A percentile compares a stretch with the other conserved stretches of the same genome.
phyloP scores from a whole-genome alignment of 1,140 invertebrate species.

The Megathymus violae region DNA sequence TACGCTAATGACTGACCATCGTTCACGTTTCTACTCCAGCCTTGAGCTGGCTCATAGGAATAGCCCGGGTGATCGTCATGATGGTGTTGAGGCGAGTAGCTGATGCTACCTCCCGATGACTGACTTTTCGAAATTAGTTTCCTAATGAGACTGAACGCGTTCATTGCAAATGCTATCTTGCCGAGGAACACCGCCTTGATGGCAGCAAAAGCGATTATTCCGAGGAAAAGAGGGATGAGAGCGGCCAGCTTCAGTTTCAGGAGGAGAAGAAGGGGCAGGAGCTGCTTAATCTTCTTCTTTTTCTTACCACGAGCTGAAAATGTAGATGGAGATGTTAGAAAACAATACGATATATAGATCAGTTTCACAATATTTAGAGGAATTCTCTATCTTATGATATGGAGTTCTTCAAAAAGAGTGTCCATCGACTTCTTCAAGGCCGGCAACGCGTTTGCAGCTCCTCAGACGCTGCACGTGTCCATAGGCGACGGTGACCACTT shows the following conservation, averaged over 20 bases:
- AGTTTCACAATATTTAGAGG: no score
- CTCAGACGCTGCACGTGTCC: no score
- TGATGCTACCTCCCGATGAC: slow-evolving; percentile 44
- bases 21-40: slow-evolving; percentile 84
- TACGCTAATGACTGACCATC: slow-evolving; percentile 87
- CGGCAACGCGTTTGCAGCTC: no score
- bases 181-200: slow-evolving; percentile 92
- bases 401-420: no score
- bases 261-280: slow-evolving; percentile 89
- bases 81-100: slow-evolving; percentile 54
- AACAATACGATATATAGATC: no score
- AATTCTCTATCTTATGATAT: no score
- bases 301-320: slow-evolving; percentile 87
- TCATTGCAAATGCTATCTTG: slow-evolving; percentile 91
- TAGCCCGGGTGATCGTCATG: slow-evolving; percentile 73
- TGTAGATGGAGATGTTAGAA: slow-evolving; percentile 1
- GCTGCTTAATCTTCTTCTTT: slow-evolving; percentile 89
- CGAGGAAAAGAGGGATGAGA: slow-evolving; percentile 90
- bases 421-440: no score
- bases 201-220: slow-evolving; percentile 90
- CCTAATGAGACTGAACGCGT: slow-evolving; percentile 89
- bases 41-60: slow-evolving; percentile 73
- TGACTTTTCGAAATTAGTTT: slow-evolving; percentile 84
- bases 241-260: slow-evolving; percentile 91
- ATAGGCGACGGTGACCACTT: no score